A percentile compares a stretch with the other conserved stretches of the same genome.
Conservation (phyloP, 2,113 vertebrate species). For the Elephantulus edwardii region DNA sequence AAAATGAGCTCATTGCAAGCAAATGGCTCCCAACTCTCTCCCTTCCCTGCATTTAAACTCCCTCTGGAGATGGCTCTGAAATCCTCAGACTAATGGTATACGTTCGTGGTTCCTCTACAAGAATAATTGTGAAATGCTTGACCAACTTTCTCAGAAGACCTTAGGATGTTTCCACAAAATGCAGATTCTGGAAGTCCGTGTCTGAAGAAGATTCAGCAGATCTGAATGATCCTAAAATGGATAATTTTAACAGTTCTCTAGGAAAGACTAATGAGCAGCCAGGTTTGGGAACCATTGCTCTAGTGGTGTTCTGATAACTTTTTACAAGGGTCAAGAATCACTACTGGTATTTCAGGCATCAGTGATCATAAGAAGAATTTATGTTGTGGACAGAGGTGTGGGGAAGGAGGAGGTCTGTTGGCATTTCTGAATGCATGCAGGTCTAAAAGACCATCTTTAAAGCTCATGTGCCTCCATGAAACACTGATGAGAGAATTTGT, state of each 20-base stretch:
- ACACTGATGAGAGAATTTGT: neutral
- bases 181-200: neutral
- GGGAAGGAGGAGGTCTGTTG: neutral
- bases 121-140: neutral
- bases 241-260: neutral
- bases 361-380: neutral
- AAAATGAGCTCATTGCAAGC: constrained; percentile 5
- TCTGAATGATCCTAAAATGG: neutral
- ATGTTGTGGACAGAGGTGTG: neutral
- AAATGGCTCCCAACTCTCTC: neutral
- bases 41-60: neutral
- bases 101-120: too few species aligned
- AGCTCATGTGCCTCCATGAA: neutral
- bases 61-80: neutral
- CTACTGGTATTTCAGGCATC: neutral
- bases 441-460: neutral
- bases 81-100: neutral
- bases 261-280: neutral
- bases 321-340: neutral
- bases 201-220: neutral
- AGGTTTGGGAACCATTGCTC: neutral
- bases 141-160: neutral
- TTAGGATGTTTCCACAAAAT: neutral
- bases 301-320: neutral
- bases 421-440: constrained; percentile 3